These are phyloP conservation scores for Furcifer pardalis DNA, from an alignment of 2,797 vertebrate genomes.

Conservation along the genomic window DNA sequence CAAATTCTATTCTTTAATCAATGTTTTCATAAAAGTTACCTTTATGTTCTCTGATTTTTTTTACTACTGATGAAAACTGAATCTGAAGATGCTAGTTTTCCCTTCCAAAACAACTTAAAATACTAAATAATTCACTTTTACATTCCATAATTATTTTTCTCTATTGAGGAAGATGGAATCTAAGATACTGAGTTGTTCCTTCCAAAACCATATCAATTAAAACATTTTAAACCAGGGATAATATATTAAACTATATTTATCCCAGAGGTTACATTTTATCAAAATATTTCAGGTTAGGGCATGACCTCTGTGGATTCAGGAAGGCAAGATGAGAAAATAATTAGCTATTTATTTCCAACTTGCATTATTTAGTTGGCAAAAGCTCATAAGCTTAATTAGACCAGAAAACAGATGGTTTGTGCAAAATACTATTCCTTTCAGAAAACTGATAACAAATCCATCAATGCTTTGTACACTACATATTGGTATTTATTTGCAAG, in stretches of 20 bases:
- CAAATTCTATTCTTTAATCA: too few relatives aligned
- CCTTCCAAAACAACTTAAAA: background rate
- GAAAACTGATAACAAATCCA: constrained; percentile 27
- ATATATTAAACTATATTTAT: background rate
- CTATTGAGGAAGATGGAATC: background rate
- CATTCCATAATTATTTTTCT: background rate
- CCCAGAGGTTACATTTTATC: background rate
- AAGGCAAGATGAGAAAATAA: background rate
- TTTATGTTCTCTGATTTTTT: background rate
- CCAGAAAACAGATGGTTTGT: constrained; percentile 6
- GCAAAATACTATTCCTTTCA: constrained; percentile 4
- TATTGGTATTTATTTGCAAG: background rate
- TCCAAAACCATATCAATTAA: background rate
- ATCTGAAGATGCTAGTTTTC: background rate
- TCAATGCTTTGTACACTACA: background rate
- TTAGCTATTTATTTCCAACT: background rate
- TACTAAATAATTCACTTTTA: background rate
- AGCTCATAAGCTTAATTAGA: background rate
- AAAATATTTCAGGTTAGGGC: background rate
- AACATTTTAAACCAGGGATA: background rate
- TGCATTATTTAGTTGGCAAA: constrained; percentile 8
- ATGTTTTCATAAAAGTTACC: background rate
- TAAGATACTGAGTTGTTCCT: background rate
- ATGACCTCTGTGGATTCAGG: background rate
- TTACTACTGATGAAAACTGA: background rate